Conservation (phyloP, 1,140 invertebrate genomes). For the Riptortus pedestris region DNA sequence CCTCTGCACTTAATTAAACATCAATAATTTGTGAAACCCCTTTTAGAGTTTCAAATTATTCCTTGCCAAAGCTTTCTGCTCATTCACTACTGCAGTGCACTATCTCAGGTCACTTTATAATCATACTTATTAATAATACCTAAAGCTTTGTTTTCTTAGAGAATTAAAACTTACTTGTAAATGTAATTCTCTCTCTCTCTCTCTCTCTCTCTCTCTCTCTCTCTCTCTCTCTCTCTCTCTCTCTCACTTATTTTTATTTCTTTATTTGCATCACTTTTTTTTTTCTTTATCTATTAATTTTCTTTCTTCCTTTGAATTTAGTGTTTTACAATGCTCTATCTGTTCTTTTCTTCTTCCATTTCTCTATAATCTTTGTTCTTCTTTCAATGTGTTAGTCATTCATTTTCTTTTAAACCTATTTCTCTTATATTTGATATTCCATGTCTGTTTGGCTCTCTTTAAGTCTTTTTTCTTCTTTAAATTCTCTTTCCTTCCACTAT, state of each 20-base stretch:
- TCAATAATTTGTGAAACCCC: too few species aligned
- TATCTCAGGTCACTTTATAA: too few species aligned
- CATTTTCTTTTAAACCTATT: neutral
- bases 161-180: neutral
- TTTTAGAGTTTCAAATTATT: too few species aligned
- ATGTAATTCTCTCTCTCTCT: neutral
- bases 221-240: neutral
- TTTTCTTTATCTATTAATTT: neutral
- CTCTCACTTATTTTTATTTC: neutral
- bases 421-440: neutral
- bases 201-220: neutral
- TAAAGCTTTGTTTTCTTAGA: neutral
- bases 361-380: neutral
- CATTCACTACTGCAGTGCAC: too few species aligned
- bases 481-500: neutral
- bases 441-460: neutral
- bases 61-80: too few species aligned
- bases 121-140: too few species aligned
- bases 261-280: neutral
- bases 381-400: neutral
- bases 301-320: neutral
- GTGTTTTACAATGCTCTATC: neutral
- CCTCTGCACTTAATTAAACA: too few species aligned
- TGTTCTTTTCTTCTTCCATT: neutral
- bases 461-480: neutral